Evolutionary conservation across 1,140 invertebrate species (phyloP), one percentile per base, ranked within the genome.

Genomic region (Mamestra configurata): DNA sequence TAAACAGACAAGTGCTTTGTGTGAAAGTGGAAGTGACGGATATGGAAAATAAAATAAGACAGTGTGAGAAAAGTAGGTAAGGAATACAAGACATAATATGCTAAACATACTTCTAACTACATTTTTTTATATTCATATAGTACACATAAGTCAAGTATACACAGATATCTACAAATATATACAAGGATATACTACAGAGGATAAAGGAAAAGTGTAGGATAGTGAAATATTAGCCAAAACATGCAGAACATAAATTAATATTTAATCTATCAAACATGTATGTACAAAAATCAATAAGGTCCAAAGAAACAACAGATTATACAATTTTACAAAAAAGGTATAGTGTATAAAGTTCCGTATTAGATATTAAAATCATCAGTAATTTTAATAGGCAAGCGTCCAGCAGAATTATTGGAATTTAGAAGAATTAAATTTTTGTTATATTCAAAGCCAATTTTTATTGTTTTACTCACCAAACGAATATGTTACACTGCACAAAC

Each of bases 381-480:
- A 76, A 24, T 76, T 76, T 76, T 76, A 76, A 61, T 76, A 76
- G 72, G 55, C 72, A 61, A 57, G 68, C 51, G 20, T 46, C 13
- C 24, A 79, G 53, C 64, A 61, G 20, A 72, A 72, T 46, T 77
- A 51, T 53, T 77, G 5, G 18, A 59, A 79, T 70, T 79, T 71
- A 71, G 66, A 71, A 61, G n/a, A 72, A 72, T 76, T 76, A 61
- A 27, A 24, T 10, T 46, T 46, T 61, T 61, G 55, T 70, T 70
- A 57, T 78, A 70, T 35, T 40, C 18, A 22, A 55, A 73, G 57
- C 70, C 59, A 49, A 64, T 79, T 43, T 15, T 35, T 20, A 18
- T 51, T 59, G 4, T 70, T 70, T 46, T 77, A 83, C 83, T 84
- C 64, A 84, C 83, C 83, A 46, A 78, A 71, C 22, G 27, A 71